Percentiles rank a stretch among this genome's conserved stretches.
These are phyloP conservation scores for Novumbra hubbsi DNA, from an alignment of 2,797 vertebrate species.

Conservation along the genomic window DNA sequence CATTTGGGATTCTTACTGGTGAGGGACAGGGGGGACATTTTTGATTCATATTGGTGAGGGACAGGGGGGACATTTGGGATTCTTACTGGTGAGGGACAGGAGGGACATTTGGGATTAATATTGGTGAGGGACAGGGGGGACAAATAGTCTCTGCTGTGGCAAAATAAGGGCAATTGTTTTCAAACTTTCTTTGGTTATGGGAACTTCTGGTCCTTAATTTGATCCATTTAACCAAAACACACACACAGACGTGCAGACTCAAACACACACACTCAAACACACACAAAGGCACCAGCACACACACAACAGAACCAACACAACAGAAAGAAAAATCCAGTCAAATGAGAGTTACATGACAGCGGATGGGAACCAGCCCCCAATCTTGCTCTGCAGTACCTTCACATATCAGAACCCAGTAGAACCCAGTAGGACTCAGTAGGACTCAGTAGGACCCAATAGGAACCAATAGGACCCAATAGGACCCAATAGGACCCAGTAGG, in stretches of 20 bases:
- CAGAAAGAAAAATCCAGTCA: constrained; percentile 11
- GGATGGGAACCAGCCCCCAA: background rate
- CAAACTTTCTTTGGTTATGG: too few relatives aligned
- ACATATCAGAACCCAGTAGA: constrained; percentile 25
- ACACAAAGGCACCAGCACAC: background rate
- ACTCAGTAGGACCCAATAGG: too few relatives aligned
- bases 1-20: too few relatives aligned
- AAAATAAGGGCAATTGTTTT: background rate
- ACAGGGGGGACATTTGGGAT: too few relatives aligned
- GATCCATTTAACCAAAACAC: background rate
- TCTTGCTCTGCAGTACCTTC: constrained; percentile 24
- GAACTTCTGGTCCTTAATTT: too few relatives aligned
- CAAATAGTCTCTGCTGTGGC: background rate
- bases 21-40: too few relatives aligned
- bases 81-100: too few relatives aligned
- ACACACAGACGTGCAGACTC: background rate
- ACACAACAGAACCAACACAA: constrained; percentile 15
- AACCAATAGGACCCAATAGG: too few relatives aligned
- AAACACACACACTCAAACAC: background rate
- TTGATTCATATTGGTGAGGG: too few relatives aligned
- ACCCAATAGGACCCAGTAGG: constrained; percentile 22
- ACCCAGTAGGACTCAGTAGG: constrained; percentile 18
- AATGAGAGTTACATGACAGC: constrained; percentile 10
- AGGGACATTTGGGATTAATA: too few relatives aligned
- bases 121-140: too few relatives aligned